A percentile compares a stretch with the other conserved stretches of the same genome.
Evolutionary conservation across 2,888 invertebrate species (phyloP).

Genomic region (Dolichopus griseipennis): DNA sequence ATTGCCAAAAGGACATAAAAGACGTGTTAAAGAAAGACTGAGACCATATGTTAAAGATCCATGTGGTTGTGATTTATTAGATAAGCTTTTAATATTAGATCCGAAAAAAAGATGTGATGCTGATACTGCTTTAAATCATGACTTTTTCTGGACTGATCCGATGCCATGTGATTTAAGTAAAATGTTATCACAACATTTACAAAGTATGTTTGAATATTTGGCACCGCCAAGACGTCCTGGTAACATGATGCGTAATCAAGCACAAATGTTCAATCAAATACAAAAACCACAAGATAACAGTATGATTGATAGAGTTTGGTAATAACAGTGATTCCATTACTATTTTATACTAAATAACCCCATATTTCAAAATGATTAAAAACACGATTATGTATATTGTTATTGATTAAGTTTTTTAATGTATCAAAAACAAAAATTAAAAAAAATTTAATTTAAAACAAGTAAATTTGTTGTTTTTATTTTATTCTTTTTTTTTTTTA

Average conservation of each 20-base stretch:
- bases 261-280: constrained; percentile 46
- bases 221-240: constrained; percentile 64
- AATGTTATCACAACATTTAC: constrained; percentile 85
- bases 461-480: too few relatives aligned
- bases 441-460: too few relatives aligned
- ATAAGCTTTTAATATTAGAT: constrained; percentile 83
- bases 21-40: constrained; percentile 74
- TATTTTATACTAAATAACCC: neutral
- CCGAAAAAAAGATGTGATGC: constrained; percentile 82
- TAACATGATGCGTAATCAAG: constrained; percentile 60
- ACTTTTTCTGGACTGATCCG: constrained; percentile 98
- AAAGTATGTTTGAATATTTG: constrained; percentile 92
- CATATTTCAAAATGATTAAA: neutral
- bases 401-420: too few relatives aligned
- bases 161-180: constrained; percentile 85
- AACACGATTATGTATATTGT: too few relatives aligned
- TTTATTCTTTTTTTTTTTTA: too few relatives aligned
- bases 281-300: constrained; percentile 66
- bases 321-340: constrained; percentile 24
- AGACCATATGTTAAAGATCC: constrained; percentile 86
- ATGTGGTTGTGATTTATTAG: constrained; percentile 85
- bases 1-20: constrained; percentile 74
- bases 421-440: too few relatives aligned
- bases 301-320: constrained; percentile 80
- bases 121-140: constrained; percentile 90